A percentile compares a stretch with the other conserved stretches of the same genome.
Evolutionary conservation across 2,797 vertebrate genomes (phyloP).

Genomic region (Trachurus trachurus): DNA sequence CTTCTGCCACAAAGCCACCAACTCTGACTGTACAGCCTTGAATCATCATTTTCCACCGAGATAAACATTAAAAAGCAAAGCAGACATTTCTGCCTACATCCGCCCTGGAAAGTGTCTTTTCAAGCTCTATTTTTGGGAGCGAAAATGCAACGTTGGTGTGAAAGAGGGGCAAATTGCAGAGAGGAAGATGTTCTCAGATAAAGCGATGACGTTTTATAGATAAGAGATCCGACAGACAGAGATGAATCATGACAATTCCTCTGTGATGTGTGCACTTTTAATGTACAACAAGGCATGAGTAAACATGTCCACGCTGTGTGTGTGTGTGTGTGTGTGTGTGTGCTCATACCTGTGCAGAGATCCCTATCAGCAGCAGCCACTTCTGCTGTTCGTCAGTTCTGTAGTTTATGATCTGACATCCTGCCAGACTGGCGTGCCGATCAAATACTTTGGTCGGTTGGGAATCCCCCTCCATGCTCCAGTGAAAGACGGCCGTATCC

Average conservation of each 20-base stretch:
- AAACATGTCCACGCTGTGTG: neutral
- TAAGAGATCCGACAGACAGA: slow-evolving; percentile 15
- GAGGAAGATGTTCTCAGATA: neutral
- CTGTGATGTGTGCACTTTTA: neutral
- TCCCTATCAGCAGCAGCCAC: slow-evolving; percentile 95
- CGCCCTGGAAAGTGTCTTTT: neutral
- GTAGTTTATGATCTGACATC: slow-evolving; percentile 96
- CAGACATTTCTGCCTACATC: neutral
- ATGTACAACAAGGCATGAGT: neutral
- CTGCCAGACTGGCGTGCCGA: slow-evolving; percentile 91
- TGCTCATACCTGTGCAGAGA: slow-evolving; percentile 92
- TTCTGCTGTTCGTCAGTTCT: slow-evolving; percentile 94
- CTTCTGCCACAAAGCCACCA: neutral
- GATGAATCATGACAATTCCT: neutral
- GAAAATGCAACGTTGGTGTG: neutral
- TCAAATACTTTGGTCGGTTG: slow-evolving; percentile 94
- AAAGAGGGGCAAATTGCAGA: neutral
- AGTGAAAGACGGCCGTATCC: slow-evolving; percentile 92
- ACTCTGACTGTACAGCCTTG: neutral
- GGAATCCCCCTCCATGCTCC: slow-evolving; percentile 96
- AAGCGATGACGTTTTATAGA: neutral
- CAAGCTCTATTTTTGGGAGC: neutral
- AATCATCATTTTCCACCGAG: neutral
- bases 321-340: neutral
- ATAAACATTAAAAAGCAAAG: neutral